A percentile compares a stretch with the other conserved stretches of the same genome.
These are phyloP conservation scores for Lonchura striata DNA, from an alignment of 2,113 vertebrate genomes.

Conservation along the genomic window DNA sequence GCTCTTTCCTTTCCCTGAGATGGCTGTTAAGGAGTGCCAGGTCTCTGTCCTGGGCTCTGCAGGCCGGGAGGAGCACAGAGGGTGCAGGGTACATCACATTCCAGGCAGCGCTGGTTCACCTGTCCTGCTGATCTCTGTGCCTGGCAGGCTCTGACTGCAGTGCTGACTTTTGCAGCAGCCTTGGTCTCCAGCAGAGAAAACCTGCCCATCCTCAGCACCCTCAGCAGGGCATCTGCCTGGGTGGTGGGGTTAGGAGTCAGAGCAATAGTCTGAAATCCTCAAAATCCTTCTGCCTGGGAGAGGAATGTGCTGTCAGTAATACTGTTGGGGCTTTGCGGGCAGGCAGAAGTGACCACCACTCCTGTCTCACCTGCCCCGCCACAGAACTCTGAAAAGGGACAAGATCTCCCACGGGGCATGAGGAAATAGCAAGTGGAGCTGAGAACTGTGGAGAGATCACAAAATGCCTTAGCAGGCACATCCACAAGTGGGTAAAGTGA, in stretches of 20 bases:
- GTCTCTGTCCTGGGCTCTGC: neutral
- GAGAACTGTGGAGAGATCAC: neutral
- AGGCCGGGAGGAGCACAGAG: neutral
- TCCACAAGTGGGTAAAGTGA: neutral
- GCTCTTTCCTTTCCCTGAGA: neutral
- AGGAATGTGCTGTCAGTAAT: neutral
- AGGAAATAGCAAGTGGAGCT: neutral
- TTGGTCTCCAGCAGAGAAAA: neutral
- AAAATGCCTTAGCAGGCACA: neutral
- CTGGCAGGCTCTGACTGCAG: neutral
- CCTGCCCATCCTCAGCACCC: neutral
- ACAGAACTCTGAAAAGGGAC: neutral
- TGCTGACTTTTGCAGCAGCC: neutral
- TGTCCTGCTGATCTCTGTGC: fast-evolving
- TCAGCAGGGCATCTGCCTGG: fast-evolving
- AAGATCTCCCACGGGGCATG: neutral
- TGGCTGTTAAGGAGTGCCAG: neutral
- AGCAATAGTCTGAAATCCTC: neutral
- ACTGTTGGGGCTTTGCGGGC: neutral
- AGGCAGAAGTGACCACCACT: neutral
- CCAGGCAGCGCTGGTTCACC: neutral
- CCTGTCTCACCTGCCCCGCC: neutral
- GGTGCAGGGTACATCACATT: fast-evolving
- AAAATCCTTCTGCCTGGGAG: neutral
- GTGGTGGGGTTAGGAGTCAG: neutral